Evolutionary conservation across 2,888 invertebrate species (phyloP), one percentile per base, ranked within the genome.

Genomic region (Lasioglossum vierecki): DNA sequence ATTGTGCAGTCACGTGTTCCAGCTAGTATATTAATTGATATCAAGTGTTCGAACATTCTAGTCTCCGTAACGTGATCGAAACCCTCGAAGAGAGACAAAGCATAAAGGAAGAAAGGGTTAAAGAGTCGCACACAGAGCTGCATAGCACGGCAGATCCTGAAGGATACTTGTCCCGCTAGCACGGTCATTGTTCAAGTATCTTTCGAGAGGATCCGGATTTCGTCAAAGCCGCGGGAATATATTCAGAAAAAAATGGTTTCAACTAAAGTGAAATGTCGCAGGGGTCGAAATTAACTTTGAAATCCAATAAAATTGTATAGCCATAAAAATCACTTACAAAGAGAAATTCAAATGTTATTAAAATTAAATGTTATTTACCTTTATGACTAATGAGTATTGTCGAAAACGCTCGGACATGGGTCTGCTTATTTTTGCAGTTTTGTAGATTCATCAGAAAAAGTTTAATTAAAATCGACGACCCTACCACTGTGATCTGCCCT

Each of bases 101-200:
- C 71, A 73, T 75, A 78, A 84, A 78, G 78, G 83, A 78, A 66
- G 35, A 44, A 60, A 68, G 41, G 13, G 18, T 13, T 63, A 39
- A 63, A 77, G 83, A 9, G 60, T 60, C 46, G 70, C 49, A n/a
- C 71, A 60, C 53, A 75, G 26, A 44, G 70, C 41, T 63, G 77
- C 60, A 71, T 83, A 78, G 78, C 60, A 66, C 70, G 49, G 63
- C 15, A n/a, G 68, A 46, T 74, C 78, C 57, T 79, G 35, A 53
- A 82, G 78, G 79, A 83, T 71, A 18, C 84, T 84, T 44, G 84
- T 78, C 84, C 70, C 84, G 78, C 70, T 78, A 63, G 53, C 53
- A 53, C 78, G 84, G 63, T 35, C 39, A 83, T 83, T 84, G 71
- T 78, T 71, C 84, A 30, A 84, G 78, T 75, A 71, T 41, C 13